These are phyloP conservation scores for Thamnophis sirtalis DNA, from an alignment of 2,113 vertebrate genomes.

Conservation along the genomic window DNA sequence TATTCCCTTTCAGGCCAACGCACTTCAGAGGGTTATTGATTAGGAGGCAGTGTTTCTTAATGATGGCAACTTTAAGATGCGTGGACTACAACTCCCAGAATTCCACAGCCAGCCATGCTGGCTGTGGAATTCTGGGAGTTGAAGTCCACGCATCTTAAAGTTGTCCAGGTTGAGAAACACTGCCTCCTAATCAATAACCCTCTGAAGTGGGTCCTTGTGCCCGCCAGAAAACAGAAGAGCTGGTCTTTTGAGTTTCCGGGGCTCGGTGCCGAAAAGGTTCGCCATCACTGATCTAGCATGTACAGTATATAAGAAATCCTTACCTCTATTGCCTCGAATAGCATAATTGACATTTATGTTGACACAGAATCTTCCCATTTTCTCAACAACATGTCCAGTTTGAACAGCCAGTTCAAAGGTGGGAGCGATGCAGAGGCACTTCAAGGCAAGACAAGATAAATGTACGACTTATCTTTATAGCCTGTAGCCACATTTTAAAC, in stretches of 20 bases:
- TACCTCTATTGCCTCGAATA: slow-evolving; percentile 69
- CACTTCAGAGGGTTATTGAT: background rate
- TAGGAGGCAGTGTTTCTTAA: too few species aligned
- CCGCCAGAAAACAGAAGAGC: too few species aligned
- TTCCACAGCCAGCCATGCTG: too few species aligned
- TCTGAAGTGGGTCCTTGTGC: too few species aligned
- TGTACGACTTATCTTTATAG: background rate
- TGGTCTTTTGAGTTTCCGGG: too few species aligned
- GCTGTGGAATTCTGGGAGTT: background rate
- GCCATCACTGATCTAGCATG: background rate
- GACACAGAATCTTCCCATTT: slow-evolving; percentile 65
- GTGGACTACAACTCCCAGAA: too few species aligned
- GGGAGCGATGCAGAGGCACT: slow-evolving; percentile 77
- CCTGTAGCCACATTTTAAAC: background rate
- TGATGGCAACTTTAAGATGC: too few species aligned
- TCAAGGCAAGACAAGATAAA: background rate
- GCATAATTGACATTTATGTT: slow-evolving; percentile 66
- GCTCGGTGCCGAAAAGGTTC: too few species aligned
- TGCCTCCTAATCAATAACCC: background rate
- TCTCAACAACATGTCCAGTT: slow-evolving; percentile 66
- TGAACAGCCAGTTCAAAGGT: slow-evolving; percentile 76
- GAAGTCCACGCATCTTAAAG: background rate
- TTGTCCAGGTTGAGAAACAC: background rate
- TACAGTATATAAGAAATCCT: slow-evolving; percentile 12
- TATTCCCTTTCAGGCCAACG: background rate